These are phyloP conservation scores for Halictus rubicundus DNA, from an alignment of 1,140 invertebrate species.

Conservation along the genomic window DNA sequence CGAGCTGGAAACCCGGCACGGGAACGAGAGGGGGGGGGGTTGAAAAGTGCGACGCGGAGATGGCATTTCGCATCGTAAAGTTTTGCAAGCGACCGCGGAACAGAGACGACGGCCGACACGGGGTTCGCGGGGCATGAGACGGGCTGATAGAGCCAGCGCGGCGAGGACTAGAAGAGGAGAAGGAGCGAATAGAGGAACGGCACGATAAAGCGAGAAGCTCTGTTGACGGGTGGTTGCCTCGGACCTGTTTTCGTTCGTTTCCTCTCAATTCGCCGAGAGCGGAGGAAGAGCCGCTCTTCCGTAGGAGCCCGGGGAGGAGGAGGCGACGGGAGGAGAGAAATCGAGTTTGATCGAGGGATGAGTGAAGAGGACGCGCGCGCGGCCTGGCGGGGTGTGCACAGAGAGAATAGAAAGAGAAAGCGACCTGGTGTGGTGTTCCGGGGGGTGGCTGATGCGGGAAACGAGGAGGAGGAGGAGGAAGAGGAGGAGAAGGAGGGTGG, in stretches of 20 bases:
- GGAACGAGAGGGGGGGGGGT: constrained; percentile 5
- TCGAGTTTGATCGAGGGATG: constrained; percentile 54
- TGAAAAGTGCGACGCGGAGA: constrained; percentile 61
- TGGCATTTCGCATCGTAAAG: constrained; percentile 73
- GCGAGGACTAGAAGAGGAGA: constrained; percentile 21
- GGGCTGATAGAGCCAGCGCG: constrained; percentile 15
- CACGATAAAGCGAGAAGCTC: constrained; percentile 53
- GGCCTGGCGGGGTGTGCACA: constrained; percentile 7
- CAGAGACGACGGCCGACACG: constrained; percentile 13
- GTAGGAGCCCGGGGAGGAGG: constrained; percentile 41
- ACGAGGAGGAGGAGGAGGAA: constrained; percentile 17
- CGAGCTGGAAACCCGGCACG: not conserved
- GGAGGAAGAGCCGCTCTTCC: constrained; percentile 44
- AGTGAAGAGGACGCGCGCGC: constrained; percentile 25
- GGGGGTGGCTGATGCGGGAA: not conserved
- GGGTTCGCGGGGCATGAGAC: not conserved
- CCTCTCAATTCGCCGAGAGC: constrained; percentile 72
- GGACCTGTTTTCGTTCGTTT: constrained; percentile 75
- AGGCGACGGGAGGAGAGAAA: constrained; percentile 35
- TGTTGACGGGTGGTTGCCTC: constrained; percentile 74
- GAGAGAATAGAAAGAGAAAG: constrained; percentile 21
- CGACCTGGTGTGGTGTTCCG: not conserved
- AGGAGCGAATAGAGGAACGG: constrained; percentile 50
- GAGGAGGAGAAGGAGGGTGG: constrained; percentile 7
- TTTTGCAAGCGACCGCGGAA: constrained; percentile 69